These are phyloP conservation scores for Colossoma macropomum DNA, from an alignment of 2,113 vertebrate species.

Conservation along the genomic window DNA sequence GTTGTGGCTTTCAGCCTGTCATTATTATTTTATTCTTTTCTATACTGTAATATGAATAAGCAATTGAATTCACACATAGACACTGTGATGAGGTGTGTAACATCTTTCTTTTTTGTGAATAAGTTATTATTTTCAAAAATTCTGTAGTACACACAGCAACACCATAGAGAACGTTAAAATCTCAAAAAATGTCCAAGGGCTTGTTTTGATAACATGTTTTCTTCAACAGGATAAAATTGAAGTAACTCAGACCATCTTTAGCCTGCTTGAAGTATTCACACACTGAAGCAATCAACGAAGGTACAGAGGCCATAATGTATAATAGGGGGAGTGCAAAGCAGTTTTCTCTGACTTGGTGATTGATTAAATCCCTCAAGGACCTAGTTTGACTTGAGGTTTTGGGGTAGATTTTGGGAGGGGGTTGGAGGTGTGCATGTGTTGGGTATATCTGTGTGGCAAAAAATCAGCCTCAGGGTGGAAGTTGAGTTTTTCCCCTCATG, in stretches of 20 bases:
- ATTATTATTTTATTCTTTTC: no score
- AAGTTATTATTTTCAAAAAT: no score
- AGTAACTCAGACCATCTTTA: background rate
- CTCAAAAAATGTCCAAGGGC: background rate
- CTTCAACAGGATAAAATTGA: background rate
- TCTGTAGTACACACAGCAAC: no score
- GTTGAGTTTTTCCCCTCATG: slow-evolving; percentile 4
- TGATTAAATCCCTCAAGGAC: slow-evolving; percentile 64
- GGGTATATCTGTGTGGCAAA: background rate
- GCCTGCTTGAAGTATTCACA: background rate
- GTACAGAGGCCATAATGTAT: slow-evolving; percentile 12
- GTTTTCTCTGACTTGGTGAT: slow-evolving; percentile 58
- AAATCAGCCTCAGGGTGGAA: slow-evolving; percentile 10
- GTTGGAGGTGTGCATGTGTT: slow-evolving; percentile 5
- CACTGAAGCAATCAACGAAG: slow-evolving; percentile 30
- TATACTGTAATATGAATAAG: no score
- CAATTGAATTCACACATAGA: no score
- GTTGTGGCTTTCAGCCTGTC: no score
- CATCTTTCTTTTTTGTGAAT: no score
- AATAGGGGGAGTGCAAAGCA: slow-evolving; percentile 6
- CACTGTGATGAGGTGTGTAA: no score
- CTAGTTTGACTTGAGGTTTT: slow-evolving; percentile 13
- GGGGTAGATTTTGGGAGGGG: background rate
- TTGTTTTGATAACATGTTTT: background rate
- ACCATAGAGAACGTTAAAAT: no score